Conservation (phyloP, 2,797 vertebrate species). For the Malurus splendens region DNA sequence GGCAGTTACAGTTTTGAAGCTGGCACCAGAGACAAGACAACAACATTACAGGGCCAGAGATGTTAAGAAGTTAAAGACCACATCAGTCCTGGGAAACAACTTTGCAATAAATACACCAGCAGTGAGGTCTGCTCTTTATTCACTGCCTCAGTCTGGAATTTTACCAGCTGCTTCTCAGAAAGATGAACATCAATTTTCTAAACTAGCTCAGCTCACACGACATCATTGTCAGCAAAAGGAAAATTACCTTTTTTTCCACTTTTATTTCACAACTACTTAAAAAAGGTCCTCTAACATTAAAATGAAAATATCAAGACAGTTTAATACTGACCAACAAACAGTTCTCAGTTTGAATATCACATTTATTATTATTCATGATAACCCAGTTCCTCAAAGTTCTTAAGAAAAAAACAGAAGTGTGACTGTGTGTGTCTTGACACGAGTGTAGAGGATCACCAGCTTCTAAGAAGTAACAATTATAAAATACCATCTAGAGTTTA, state of each 20-base stretch:
- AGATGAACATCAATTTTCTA: neutral
- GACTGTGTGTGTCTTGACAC: neutral
- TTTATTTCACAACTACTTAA: neutral
- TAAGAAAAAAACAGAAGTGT: neutral
- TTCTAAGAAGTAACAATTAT: neutral
- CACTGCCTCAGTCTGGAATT: neutral
- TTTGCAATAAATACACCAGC: neutral
- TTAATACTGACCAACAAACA: neutral
- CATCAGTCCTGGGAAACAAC: neutral
- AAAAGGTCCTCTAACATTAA: neutral
- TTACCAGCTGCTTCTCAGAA: neutral
- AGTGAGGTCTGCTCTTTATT: neutral
- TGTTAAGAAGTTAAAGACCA: neutral
- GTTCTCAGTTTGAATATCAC: neutral
- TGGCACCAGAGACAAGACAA: conserved; percentile 34
- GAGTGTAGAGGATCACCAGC: neutral
- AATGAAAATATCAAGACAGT: neutral
- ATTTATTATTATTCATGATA: neutral
- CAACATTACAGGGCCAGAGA: conserved; percentile 17
- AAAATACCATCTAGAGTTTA: neutral
- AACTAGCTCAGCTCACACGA: neutral
- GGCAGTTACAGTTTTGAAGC: conserved; percentile 44
- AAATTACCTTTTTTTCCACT: neutral
- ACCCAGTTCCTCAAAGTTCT: neutral
- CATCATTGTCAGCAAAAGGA: neutral